These are phyloP conservation scores for Hydrozoanthus tunicans DNA, from an alignment of 64 coral and sea anemone genomes.

Conservation along the genomic window DNA sequence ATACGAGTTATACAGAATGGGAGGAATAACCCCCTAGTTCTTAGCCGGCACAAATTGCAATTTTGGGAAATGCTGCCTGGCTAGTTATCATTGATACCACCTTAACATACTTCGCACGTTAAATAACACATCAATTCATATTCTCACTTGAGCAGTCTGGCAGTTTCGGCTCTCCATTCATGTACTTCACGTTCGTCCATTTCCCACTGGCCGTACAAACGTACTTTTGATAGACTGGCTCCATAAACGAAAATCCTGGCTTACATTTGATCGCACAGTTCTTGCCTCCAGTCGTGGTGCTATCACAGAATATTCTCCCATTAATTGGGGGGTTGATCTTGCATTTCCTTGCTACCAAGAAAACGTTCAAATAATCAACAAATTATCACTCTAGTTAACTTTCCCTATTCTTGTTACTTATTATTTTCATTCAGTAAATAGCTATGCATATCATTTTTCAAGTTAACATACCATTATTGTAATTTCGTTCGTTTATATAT, in stretches of 20 bases:
- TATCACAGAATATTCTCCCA: conserved; percentile 17
- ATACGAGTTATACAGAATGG: too few species aligned
- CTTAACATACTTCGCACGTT: too few species aligned
- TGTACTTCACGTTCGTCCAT: conserved; percentile 19
- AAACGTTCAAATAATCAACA: background rate
- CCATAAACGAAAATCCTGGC: background rate
- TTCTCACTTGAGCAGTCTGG: conserved; percentile 56
- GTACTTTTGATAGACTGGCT: background rate
- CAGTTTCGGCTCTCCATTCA: conserved; percentile 36
- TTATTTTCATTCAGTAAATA: too few species aligned
- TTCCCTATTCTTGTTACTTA: too few species aligned
- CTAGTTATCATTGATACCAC: too few species aligned
- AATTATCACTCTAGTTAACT: too few species aligned
- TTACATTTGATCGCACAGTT: conserved; percentile 24
- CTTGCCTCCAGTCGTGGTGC: conserved; percentile 20
- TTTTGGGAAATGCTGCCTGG: too few species aligned
- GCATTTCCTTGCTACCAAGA: background rate
- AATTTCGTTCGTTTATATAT: too few species aligned
- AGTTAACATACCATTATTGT: too few species aligned
- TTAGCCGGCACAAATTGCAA: too few species aligned
- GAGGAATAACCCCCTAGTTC: too few species aligned
- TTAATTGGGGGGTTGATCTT: conserved; percentile 11
- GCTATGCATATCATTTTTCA: too few species aligned
- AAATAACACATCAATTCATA: background rate
- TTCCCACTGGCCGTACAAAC: conserved; percentile 1